Base-by-base conservation (phyloP, 2,113 vertebrate species). In the Cyanoliseus patagonus region DNA sequence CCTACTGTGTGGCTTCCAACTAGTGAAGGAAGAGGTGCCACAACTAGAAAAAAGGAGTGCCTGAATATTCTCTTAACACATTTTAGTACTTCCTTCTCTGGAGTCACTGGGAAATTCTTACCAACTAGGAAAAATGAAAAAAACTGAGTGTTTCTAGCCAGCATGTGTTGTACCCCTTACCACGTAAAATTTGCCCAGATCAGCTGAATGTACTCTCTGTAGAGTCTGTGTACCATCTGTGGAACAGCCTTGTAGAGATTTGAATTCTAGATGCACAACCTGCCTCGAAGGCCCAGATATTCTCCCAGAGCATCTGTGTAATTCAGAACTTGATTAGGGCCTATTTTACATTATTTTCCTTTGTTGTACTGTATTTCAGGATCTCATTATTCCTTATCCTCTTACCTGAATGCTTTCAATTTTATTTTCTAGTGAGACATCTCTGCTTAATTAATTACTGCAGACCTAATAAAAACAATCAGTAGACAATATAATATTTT, bases 401-500 rank as follows among this genome's bases (percentile, higher is more conserved):
- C 3, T 89, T 89, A 63, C 61, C 49, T 82, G n/a, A 78, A 80
- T 49, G 7, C 23, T 83, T 92, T 94, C 25, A 24, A 46, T 86
- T 90, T 93, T 17, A 82, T 87, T 70, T 84, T 88, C 59, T 88
- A 67, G 39, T 93, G 62, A 87, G 28, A 87, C 41, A 81, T 76
- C 47, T 94, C 64, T 69, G 44, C 23, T 75, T 93, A 82, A 95
- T 86, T 90, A 86, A 93, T 93, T 89, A 37, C 81, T 85, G 44
- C 31, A 87, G 87, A 94, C 42, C 52, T 89, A 75, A 87, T 84
- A 68, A 81, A 93, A 95, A 57, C 27, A 73, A 80, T 82, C 27
- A 66, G 41, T 49, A 79, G 35, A 67, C 17, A 80, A 83, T 90
- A 59, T 63, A 85, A 77, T 94, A 53, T 74, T 91, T 90, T 86